Base-by-base conservation (phyloP, 2,113 vertebrate genomes). In the Peromyscus maniculatus region DNA sequence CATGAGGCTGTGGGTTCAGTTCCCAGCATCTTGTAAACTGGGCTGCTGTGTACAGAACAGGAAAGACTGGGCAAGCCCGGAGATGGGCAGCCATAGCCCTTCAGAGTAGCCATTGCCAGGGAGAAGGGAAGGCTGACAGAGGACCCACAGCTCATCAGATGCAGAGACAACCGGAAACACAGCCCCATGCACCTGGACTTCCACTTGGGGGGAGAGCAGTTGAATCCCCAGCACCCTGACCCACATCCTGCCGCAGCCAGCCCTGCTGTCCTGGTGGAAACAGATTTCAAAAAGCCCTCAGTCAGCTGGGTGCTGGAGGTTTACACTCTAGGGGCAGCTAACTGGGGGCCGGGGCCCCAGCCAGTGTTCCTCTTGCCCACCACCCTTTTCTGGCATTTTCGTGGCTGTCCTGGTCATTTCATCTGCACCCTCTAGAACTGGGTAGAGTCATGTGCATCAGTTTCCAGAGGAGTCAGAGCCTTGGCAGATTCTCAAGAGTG, bases 81-180 rank as follows among this genome's bases (percentile, higher is more conserved):
- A n/a, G 87, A 11, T 12, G 24, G 59, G 36, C 78, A 46, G 57
- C 62, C 64, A 10, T 24, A 39, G 62, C 77, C 86, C 55, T 19
- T 19, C 3, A 7, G 31, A 11, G 72, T 43, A 71, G 31, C 31
- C 83, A 36, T 66, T 74, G 52, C 43, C 49, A 15, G 24, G 64
- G 72, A 84, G 49, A 26, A 59, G 55, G 87, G 31, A 49, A 26
- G 59, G 49, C 83, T 92, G 46, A n/a, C 67, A 36, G 71, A 84
- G 88, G 80, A 91, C 55, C 55, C 62, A 49, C 22, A 2, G 36
- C 79, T 89, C 15, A 43, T 49, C 92, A 92, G 57, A 87, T 43
- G 43, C 94, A 84, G 46, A 93, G 78, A 78, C 91, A 93, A 89
- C 95, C 94, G 95, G 96, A 97, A 97, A 43, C 49, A 52, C 8